phyloP scores from a whole-genome alignment of 2,888 invertebrate genomes.

The Saturnia pavonia region DNA sequence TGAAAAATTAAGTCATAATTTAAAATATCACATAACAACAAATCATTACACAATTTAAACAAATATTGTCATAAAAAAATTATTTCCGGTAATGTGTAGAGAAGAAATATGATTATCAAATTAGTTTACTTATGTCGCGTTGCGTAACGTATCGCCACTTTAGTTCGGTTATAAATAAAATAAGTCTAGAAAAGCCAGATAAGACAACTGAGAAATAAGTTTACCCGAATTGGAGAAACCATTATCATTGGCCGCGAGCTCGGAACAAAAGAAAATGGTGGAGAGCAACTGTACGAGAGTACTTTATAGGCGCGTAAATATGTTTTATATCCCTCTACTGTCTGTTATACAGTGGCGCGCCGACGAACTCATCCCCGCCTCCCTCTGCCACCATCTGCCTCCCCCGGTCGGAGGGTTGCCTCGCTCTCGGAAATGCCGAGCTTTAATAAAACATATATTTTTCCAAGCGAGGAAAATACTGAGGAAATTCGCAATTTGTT shows the following conservation, averaged over 20 bases:
- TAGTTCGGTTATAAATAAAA: constrained; percentile 76
- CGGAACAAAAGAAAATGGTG: constrained; percentile 81
- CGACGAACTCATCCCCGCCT: constrained; percentile 59
- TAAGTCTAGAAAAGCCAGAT: constrained; percentile 76
- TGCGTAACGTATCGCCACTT: constrained; percentile 64
- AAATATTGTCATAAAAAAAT: no score
- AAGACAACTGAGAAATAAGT: constrained; percentile 79
- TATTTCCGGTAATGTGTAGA: no score
- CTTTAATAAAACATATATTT: constrained; percentile 83
- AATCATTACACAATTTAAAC: no score
- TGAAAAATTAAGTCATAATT: no score
- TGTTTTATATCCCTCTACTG: constrained; percentile 82
- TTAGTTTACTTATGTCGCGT: constrained; percentile 63
- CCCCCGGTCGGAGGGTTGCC: constrained; percentile 70
- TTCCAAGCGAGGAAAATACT: constrained; percentile 82
- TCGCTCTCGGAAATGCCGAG: constrained; percentile 82
- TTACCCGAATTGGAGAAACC: constrained; percentile 79
- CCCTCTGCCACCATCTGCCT: constrained; percentile 41
- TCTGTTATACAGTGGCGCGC: constrained; percentile 81
- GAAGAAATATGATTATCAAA: constrained; percentile 39
- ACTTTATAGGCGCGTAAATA: constrained; percentile 83
- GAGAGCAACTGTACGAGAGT: constrained; percentile 81
- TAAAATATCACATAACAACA: no score
- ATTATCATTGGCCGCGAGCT: constrained; percentile 80
- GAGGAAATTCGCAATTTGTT: constrained; percentile 82